Base-by-base conservation (phyloP, 2,888 invertebrate species). In the Drosophila greeni region DNA sequence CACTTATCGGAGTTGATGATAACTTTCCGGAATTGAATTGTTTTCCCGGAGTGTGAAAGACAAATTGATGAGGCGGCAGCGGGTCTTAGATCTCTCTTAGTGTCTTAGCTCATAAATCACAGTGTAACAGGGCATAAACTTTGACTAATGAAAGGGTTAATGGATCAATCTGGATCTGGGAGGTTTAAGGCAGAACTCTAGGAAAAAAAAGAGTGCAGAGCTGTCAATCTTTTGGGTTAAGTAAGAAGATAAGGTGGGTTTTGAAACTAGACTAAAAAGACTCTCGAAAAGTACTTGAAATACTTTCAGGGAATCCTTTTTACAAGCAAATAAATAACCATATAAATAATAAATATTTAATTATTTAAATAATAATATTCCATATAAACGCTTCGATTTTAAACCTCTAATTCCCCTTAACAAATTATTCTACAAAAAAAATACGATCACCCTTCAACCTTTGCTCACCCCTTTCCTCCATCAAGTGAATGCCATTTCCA, bases 81-180 rank as follows among this genome's bases (percentile, higher is more conserved):
- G 2, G 23, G 18, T 16, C 53, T 65, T 31, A 68, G 64, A 73
- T 59, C 42, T 64, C 42, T n/a, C n/a, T n/a, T 4, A 16, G 14
- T 31, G 18, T 18, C n/a, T 7, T n/a, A 39, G 45, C 45, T 26
- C 66, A 75, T 75, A 75, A 75, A 78, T 72, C 72, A 78, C 69
- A 45, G 58, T 26, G 40, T 42, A 43, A 54, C 12, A 51, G 43
- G 34, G 61, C 66, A 57, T 66, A 53, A 70, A 61, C 52, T 47
- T 59, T 48, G 49, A 64, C 72, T 74, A 75, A 75, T 75, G 71
- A 65, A 66, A 66, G 67, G 55, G 59, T 37, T 43, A 65, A 62
- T 62, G 53, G 65, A 62, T 65, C 65, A 54, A 49, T 62, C 53
- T 29, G 18, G n/a, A 49, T 62, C 53, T 14, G 31, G 11, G 31